These are phyloP conservation scores for Calephelis nemesis DNA, from an alignment of 1,140 invertebrate species.

Conservation along the genomic window DNA sequence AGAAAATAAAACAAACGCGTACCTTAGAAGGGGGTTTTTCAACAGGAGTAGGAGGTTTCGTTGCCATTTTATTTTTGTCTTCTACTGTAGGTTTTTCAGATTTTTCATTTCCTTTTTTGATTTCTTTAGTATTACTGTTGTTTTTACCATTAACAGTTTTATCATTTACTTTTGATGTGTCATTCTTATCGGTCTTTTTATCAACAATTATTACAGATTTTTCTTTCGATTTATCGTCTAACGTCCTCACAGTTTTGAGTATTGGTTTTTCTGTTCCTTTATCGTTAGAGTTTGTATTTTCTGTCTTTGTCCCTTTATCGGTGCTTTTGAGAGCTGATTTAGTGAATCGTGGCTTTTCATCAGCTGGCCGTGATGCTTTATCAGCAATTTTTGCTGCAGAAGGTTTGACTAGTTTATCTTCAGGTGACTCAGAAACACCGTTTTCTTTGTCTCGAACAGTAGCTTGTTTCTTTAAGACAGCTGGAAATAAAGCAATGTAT, in stretches of 20 bases:
- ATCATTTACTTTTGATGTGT: conserved; percentile 53
- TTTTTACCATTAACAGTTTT: conserved; percentile 48
- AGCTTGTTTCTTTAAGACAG: conserved; percentile 63
- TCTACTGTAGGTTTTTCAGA: conserved; percentile 41
- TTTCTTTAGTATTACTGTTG: conserved; percentile 24
- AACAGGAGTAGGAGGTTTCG: conserved; percentile 59
- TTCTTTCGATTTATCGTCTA: conserved; percentile 65
- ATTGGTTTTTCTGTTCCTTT: conserved; percentile 60
- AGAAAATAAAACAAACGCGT: background rate
- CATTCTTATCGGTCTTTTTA: conserved; percentile 53
- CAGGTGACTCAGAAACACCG: conserved; percentile 49
- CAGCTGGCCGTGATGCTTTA: conserved; percentile 47
- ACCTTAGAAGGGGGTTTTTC: conserved; percentile 69
- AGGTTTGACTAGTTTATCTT: conserved; percentile 67
- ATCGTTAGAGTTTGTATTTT: conserved; percentile 49
- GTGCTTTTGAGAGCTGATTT: conserved; percentile 58
- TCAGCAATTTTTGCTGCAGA: conserved; percentile 61
- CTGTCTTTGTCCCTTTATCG: conserved; percentile 45
- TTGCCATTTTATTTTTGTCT: conserved; percentile 64
- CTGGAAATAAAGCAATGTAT: conserved; percentile 42
- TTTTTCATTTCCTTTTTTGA: conserved; percentile 43
- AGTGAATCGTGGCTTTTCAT: conserved; percentile 59
- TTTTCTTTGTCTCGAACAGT: conserved; percentile 69
- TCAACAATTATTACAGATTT: conserved; percentile 67
- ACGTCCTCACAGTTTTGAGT: conserved; percentile 60